Evolutionary conservation across 2,888 invertebrate genomes (phyloP).

Genomic region (Pterostichus niger): DNA sequence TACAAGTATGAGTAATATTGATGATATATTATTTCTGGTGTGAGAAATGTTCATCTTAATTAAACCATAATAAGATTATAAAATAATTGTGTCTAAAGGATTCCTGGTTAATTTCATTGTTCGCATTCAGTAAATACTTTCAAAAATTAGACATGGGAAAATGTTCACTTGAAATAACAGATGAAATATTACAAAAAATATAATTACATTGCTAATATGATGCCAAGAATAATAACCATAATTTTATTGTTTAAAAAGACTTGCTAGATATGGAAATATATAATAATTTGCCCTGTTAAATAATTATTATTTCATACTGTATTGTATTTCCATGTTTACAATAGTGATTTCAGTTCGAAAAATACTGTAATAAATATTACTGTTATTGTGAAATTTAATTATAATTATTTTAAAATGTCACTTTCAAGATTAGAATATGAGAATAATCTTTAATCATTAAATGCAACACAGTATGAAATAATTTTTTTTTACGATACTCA

Average conservation of each 20-base stretch:
- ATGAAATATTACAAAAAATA: slow-evolving; percentile 3
- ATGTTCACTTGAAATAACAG: background rate
- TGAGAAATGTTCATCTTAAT: slow-evolving; percentile 9
- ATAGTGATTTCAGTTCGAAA: too few relatives aligned
- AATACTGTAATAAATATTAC: too few relatives aligned
- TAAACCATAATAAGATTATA: slow-evolving; percentile 14
- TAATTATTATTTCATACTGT: too few relatives aligned
- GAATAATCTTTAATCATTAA: too few relatives aligned
- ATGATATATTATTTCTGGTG: background rate
- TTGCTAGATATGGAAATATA: too few relatives aligned
- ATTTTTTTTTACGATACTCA: too few relatives aligned
- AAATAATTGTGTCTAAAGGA: slow-evolving; percentile 15
- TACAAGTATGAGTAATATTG: background rate
- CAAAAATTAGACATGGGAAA: slow-evolving; percentile 41
- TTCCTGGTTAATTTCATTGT: slow-evolving; percentile 5
- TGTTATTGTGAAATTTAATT: too few relatives aligned
- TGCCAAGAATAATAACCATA: slow-evolving; percentile 6
- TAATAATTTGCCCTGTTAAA: too few relatives aligned
- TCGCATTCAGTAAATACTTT: slow-evolving; percentile 14
- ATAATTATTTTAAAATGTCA: too few relatives aligned
- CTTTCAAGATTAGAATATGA: too few relatives aligned
- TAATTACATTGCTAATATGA: slow-evolving; percentile 21
- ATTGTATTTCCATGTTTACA: too few relatives aligned
- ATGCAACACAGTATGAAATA: too few relatives aligned
- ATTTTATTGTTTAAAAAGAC: slow-evolving; percentile 17